Percentiles rank a stretch among this genome's conserved stretches.
Conservation (phyloP, 2,888 invertebrate species). For the Andrena camellia region DNA sequence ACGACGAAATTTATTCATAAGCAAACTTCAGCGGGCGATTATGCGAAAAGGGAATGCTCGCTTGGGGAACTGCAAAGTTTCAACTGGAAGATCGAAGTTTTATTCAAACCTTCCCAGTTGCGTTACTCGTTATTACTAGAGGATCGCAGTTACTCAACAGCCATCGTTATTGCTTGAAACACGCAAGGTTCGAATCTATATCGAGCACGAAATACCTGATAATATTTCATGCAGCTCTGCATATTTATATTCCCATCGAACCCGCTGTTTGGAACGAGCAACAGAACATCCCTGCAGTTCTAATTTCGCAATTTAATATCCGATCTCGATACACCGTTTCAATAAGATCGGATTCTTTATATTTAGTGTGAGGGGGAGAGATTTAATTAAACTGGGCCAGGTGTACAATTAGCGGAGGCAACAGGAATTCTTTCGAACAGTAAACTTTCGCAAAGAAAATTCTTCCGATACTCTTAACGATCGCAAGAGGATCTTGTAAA, state of each 20-base stretch:
- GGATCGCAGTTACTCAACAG: constrained; percentile 16
- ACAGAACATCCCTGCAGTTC: background rate
- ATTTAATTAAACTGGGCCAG: constrained; percentile 46
- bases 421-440: background rate
- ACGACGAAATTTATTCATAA: constrained; percentile 77
- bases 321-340: background rate
- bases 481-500: constrained; percentile 18
- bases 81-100: constrained; percentile 49
- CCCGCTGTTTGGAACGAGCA: background rate
- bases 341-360: constrained; percentile 12
- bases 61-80: constrained; percentile 49
- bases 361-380: constrained; percentile 6
- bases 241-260: background rate
- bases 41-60: constrained; percentile 53
- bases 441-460: background rate
- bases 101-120: constrained; percentile 40
- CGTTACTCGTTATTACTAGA: constrained; percentile 10
- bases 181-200: constrained; percentile 30
- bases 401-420: constrained; percentile 5
- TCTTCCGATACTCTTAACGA: constrained; percentile 11
- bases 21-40: constrained; percentile 70
- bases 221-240: background rate
- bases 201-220: background rate
- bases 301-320: constrained; percentile 9
- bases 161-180: constrained; percentile 27